Evolutionary conservation across 2,888 invertebrate genomes (phyloP).

Genomic region (Axea sp.): DNA sequence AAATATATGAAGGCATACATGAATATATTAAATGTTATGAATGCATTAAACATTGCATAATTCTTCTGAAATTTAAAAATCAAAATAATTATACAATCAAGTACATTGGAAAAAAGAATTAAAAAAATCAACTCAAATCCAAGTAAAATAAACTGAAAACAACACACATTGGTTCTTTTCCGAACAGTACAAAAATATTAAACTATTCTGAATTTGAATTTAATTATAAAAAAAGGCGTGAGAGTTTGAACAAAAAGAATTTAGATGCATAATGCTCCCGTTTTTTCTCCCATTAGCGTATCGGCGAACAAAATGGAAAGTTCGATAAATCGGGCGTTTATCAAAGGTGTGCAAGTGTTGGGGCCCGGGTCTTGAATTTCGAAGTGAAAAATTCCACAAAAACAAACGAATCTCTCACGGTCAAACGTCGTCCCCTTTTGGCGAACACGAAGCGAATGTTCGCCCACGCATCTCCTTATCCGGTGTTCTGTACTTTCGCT

Average conservation of each 20-base stretch:
- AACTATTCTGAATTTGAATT: too few species aligned
- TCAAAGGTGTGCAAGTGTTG: slow-evolving; percentile 25
- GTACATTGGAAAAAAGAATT: too few species aligned
- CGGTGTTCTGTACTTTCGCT: slow-evolving; percentile 60
- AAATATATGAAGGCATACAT: too few species aligned
- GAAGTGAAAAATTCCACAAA: slow-evolving; percentile 39
- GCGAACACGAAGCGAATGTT: slow-evolving; percentile 46
- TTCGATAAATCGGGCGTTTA: slow-evolving; percentile 50
- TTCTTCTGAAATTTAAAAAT: too few species aligned
- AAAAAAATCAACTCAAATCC: too few species aligned
- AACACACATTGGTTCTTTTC: too few species aligned
- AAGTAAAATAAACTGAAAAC: too few species aligned
- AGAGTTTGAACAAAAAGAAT: slow-evolving; percentile 8
- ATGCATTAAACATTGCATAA: too few species aligned
- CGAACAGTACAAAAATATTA: too few species aligned
- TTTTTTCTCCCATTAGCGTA: slow-evolving; percentile 38
- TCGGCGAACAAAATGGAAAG: slow-evolving; percentile 52
- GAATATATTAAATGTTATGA: too few species aligned
- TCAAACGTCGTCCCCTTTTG: slow-evolving; percentile 57
- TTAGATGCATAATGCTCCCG: slow-evolving; percentile 15
- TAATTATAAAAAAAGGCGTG: too few species aligned
- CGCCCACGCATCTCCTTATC: slow-evolving; percentile 62
- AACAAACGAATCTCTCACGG: slow-evolving; percentile 58
- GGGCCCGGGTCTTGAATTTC: slow-evolving; percentile 38
- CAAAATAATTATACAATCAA: too few species aligned